Evolutionary conservation across 1,140 invertebrate species (phyloP).

Genomic region (Camponotus pennsylvanicus): DNA sequence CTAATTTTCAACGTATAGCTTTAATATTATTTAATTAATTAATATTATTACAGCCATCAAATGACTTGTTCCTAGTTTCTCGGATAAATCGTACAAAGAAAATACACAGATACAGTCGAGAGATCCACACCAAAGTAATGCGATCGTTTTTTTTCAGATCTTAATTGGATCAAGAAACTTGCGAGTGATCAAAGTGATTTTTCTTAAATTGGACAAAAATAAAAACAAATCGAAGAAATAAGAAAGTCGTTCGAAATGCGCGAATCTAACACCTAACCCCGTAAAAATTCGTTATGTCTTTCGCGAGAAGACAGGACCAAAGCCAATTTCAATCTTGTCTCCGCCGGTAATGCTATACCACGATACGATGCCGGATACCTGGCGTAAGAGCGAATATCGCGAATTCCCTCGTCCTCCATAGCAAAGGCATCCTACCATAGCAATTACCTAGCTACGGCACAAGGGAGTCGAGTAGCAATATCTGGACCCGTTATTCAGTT

Average conservation of each 20-base stretch:
- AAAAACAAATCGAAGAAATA: no score
- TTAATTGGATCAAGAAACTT: no score
- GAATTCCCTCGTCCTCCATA: constrained; percentile 64
- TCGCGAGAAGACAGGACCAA: neutral
- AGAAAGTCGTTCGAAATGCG: neutral
- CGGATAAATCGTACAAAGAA: no score
- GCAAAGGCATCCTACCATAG: constrained; percentile 72
- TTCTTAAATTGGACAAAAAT: neutral
- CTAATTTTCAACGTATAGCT: neutral
- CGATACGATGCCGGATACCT: constrained; percentile 49
- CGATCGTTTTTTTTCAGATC: neutral
- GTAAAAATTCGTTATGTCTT: neutral
- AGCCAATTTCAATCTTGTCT: constrained; percentile 22
- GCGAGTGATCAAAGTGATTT: neutral
- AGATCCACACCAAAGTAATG: no score
- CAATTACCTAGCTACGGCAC: constrained; percentile 69
- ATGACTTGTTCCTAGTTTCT: no score
- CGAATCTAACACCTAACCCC: neutral
- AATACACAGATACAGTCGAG: no score
- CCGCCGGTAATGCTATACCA: constrained; percentile 43
- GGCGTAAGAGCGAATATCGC: constrained; percentile 68
- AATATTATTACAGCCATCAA: neutral
- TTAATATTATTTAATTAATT: neutral
- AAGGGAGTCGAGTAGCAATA: constrained; percentile 84
- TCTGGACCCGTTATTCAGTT: constrained; percentile 79